A percentile compares a stretch with the other conserved stretches of the same genome.
phyloP scores from a whole-genome alignment of 2,888 invertebrate species.

The Metellina segmentata region DNA sequence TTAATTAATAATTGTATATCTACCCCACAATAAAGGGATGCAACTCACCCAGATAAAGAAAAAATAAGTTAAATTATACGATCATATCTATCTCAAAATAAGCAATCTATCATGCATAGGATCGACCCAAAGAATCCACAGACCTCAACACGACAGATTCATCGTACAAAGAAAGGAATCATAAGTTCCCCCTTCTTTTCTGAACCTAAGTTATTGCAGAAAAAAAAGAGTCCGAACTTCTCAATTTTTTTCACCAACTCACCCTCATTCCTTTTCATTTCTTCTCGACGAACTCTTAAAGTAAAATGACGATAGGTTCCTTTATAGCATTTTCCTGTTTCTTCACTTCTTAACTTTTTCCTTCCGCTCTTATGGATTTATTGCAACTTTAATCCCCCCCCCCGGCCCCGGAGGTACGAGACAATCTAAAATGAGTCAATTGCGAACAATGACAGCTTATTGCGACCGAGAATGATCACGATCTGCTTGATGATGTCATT shows the following conservation, averaged over 20 bases:
- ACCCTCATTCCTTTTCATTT: background rate
- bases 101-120: background rate
- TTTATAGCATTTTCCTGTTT: conserved; percentile 59
- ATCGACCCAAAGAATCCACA: background rate
- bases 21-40: background rate
- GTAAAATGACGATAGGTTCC: conserved; percentile 56
- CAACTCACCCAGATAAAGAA: background rate
- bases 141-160: background rate
- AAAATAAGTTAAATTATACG: too few species aligned
- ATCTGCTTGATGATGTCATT: conserved; percentile 54
- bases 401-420: conserved; percentile 3
- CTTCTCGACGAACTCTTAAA: conserved; percentile 28
- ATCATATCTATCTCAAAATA: background rate
- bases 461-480: conserved; percentile 43
- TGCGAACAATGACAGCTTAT: conserved; percentile 66
- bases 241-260: background rate
- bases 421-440: conserved; percentile 56
- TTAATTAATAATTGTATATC: too few species aligned
- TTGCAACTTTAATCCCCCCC: background rate
- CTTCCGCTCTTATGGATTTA: conserved; percentile 34
- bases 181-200: background rate
- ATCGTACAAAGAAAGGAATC: background rate
- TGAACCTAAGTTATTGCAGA: conserved; percentile 40
- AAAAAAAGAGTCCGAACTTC: conserved; percentile 42
- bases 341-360: conserved; percentile 12